These are phyloP conservation scores for Sthenelais limicola DNA, from an alignment of 2,888 invertebrate species.

Conservation along the genomic window DNA sequence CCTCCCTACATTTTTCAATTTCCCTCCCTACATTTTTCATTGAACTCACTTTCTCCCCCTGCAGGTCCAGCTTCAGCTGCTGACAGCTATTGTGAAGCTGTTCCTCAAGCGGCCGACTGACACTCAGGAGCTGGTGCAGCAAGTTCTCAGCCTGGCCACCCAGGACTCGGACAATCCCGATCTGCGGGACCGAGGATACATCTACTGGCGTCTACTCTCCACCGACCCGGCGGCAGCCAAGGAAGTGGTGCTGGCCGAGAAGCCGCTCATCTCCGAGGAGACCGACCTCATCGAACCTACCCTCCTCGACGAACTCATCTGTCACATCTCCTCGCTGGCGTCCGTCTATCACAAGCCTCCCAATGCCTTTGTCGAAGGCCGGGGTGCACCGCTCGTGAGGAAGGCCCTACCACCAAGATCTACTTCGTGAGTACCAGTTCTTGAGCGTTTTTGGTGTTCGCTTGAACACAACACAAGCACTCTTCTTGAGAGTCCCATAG, in stretches of 20 bases:
- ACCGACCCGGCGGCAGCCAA: constrained; percentile 99
- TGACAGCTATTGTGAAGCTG: constrained; percentile 98
- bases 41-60: neutral
- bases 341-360: constrained; percentile 99
- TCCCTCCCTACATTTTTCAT: too few relatives aligned
- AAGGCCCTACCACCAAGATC: constrained; percentile 52
- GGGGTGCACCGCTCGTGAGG: constrained; percentile 74
- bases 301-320: constrained; percentile 95
- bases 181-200: constrained; percentile 97
- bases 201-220: constrained; percentile 98
- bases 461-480: too few relatives aligned
- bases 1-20: too few relatives aligned
- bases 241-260: constrained; percentile 98
- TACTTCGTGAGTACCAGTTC: constrained; percentile 2
- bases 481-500: too few relatives aligned
- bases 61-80: constrained; percentile 86
- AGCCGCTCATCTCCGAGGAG: constrained; percentile 98
- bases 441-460: too few relatives aligned
- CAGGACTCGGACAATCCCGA: constrained; percentile 97
- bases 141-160: constrained; percentile 77
- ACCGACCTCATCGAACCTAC: constrained; percentile 98
- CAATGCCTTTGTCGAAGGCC: constrained; percentile 96
- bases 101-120: constrained; percentile 98
- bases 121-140: constrained; percentile 98
- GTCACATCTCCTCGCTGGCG: constrained; percentile 97